Conservation (phyloP, 92 coral and sea anemone genomes). For the Parazoanthus swiftii region DNA sequence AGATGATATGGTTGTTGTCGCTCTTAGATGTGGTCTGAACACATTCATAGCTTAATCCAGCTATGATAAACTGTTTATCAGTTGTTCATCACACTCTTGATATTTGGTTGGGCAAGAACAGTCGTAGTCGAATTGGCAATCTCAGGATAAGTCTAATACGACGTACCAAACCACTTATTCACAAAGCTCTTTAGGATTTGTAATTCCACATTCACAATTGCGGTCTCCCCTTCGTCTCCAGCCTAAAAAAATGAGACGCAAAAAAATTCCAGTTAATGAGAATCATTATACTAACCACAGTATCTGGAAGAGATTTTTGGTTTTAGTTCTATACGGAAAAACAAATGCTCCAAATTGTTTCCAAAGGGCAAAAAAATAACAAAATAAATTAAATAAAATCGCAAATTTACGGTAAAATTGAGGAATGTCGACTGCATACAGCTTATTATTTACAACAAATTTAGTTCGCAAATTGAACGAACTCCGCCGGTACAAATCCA, state of each 20-base stretch:
- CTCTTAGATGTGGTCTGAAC: too few species aligned
- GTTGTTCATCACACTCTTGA: not conserved
- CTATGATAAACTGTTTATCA: not conserved
- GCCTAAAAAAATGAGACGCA: slow-evolving; percentile 46
- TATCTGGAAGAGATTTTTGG: not conserved
- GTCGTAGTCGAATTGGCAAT: not conserved
- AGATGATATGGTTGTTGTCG: too few species aligned
- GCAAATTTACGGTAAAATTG: too few species aligned
- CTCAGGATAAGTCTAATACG: slow-evolving; percentile 45
- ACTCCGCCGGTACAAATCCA: too few species aligned
- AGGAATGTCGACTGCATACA: too few species aligned
- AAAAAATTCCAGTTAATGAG: not conserved
- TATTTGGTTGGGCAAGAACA: not conserved
- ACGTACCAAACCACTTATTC: slow-evolving; percentile 86
- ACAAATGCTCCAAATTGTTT: too few species aligned
- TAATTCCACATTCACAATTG: slow-evolving; percentile 69
- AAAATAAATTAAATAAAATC: too few species aligned
- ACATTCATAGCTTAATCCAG: too few species aligned
- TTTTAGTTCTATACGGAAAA: too few species aligned
- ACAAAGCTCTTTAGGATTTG: slow-evolving; percentile 67
- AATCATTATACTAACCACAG: not conserved
- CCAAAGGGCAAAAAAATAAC: too few species aligned
- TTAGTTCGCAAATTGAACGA: too few species aligned
- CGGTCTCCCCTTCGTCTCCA: slow-evolving; percentile 66
- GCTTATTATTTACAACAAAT: too few species aligned